A percentile compares a stretch with the other conserved stretches of the same genome.
These are phyloP conservation scores for Drosophila nr. perissopoda DNA, from an alignment of 2,888 invertebrate species.

Conservation along the genomic window DNA sequence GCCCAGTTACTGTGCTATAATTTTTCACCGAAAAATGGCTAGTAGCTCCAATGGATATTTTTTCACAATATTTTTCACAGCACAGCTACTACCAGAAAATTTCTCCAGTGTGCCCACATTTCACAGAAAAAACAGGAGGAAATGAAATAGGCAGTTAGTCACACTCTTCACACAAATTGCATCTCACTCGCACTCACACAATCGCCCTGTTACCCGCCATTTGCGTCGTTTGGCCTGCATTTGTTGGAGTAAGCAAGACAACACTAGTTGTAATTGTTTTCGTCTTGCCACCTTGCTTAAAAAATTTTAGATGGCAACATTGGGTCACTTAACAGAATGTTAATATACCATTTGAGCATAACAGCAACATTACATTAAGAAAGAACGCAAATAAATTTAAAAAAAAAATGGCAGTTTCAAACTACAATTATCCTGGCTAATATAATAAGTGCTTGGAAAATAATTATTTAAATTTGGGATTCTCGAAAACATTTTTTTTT, in stretches of 20 bases:
- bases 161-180: slow-evolving; percentile 30
- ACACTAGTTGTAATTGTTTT: neutral
- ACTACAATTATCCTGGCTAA: neutral
- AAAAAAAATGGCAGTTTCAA: neutral
- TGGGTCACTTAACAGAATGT: neutral
- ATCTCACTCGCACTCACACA: slow-evolving; percentile 29
- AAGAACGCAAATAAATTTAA: neutral
- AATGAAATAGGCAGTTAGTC: slow-evolving; percentile 61
- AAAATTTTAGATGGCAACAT: slow-evolving; percentile 1
- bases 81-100: slow-evolving; percentile 81
- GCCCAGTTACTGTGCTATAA: slow-evolving; percentile 53
- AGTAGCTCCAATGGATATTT: slow-evolving; percentile 62
- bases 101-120: slow-evolving; percentile 73
- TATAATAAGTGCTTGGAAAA: neutral
- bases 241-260: slow-evolving; percentile 33
- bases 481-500: neutral
- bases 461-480: neutral
- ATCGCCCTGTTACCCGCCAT: slow-evolving; percentile 39
- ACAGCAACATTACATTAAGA: neutral
- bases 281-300: slow-evolving; percentile 30
- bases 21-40: slow-evolving; percentile 59
- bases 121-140: slow-evolving; percentile 61
- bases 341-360: neutral
- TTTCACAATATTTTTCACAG: slow-evolving; percentile 79
- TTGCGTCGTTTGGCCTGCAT: slow-evolving; percentile 41